A percentile compares a stretch with the other conserved stretches of the same genome.
Evolutionary conservation across 2,797 vertebrate species (phyloP).

Genomic region (Galaxias olidus): DNA sequence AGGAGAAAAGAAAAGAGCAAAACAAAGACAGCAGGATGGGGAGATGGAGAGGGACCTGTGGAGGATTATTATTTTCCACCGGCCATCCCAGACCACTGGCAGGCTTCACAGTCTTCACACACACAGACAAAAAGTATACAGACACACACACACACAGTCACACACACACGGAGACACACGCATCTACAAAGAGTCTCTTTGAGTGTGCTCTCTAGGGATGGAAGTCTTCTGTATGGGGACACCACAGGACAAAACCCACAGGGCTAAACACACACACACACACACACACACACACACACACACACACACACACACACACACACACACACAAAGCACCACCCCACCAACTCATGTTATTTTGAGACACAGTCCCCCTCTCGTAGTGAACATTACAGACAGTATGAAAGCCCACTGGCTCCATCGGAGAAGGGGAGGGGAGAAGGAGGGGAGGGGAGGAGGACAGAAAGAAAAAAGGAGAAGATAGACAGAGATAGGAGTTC

Average conservation of each 20-base stretch:
- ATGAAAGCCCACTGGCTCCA: not conserved
- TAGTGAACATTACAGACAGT: too few species aligned
- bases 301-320: too few species aligned
- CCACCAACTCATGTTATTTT: too few species aligned
- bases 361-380: too few species aligned
- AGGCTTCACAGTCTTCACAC: slow-evolving; percentile 19
- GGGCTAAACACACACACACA: not conserved
- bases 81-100: slow-evolving; percentile 1
- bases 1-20: too few species aligned
- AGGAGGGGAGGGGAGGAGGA: slow-evolving; percentile 13
- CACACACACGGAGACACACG: slow-evolving; percentile 16
- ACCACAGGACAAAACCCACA: too few species aligned
- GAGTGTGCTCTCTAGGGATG: too few species aligned
- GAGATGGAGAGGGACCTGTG: too few species aligned
- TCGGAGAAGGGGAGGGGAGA: not conserved
- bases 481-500: slow-evolving; percentile 4
- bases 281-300: slow-evolving; percentile 8
- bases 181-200: not conserved
- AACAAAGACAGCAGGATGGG: too few species aligned
- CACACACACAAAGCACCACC: slow-evolving; percentile 2
- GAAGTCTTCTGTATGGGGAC: too few species aligned
- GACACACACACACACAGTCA: slow-evolving; percentile 2
- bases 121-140: slow-evolving; percentile 7
- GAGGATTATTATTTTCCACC: too few species aligned
- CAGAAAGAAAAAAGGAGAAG: slow-evolving; percentile 8